phyloP scores from a whole-genome alignment of 2,113 vertebrate genomes.

The Zosterops hypoxanthus region DNA sequence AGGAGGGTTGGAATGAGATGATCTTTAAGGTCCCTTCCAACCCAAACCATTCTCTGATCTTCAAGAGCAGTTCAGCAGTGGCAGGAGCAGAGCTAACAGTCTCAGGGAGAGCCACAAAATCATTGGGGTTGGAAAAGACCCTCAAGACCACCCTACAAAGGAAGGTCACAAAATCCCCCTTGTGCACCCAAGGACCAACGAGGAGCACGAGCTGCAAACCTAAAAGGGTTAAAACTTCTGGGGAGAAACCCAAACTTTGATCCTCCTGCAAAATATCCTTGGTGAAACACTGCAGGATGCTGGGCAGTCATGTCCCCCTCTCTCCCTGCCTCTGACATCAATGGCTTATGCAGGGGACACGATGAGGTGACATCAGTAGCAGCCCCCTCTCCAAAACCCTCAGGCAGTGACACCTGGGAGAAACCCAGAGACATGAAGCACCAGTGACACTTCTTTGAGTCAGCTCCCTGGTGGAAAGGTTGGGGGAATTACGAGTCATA shows the following conservation, averaged over 20 bases:
- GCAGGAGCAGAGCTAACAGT: not conserved
- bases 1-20: not conserved
- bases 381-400: not conserved
- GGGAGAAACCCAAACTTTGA: not conserved
- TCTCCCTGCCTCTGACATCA: not conserved
- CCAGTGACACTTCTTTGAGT: not conserved
- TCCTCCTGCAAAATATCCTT: not conserved
- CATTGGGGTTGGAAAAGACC: not conserved
- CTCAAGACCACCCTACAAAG: not conserved
- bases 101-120: not conserved
- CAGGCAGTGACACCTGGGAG: not conserved
- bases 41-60: not conserved
- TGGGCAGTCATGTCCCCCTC: rapidly evolving
- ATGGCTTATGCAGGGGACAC: rapidly evolving
- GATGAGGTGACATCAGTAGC: rapidly evolving
- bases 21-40: not conserved
- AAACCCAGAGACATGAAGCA: not conserved
- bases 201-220: rapidly evolving
- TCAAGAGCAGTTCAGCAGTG: rapidly evolving
- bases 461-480: not conserved
- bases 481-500: not conserved
- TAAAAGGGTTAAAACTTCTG: not conserved
- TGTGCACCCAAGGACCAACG: rapidly evolving
- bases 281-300: rapidly evolving
- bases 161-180: not conserved